Percentiles rank a stretch among this genome's conserved stretches.
Evolutionary conservation across 2,113 vertebrate species (phyloP).

Genomic region (Mormyrus iriodes): DNA sequence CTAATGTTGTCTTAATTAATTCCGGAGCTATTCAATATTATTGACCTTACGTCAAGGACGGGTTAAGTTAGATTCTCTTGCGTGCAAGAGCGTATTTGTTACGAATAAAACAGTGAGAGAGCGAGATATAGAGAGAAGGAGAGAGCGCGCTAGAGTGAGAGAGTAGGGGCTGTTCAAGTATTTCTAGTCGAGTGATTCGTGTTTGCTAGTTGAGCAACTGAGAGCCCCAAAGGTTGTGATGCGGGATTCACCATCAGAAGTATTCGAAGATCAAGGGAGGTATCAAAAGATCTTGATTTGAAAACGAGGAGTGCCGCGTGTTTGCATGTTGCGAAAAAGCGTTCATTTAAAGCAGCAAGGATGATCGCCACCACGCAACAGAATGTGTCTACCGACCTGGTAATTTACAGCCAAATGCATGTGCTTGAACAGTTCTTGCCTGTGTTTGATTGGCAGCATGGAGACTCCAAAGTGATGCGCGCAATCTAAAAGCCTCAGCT

Average conservation of each 20-base stretch:
- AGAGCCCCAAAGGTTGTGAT: slow-evolving; percentile 30
- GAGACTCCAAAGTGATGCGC: not conserved
- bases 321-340: slow-evolving; percentile 6
- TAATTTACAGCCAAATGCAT: slow-evolving; percentile 42
- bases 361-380: slow-evolving; percentile 75
- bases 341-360: slow-evolving; percentile 42
- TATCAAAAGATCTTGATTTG: slow-evolving; percentile 16
- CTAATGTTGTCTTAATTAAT: slow-evolving; percentile 40
- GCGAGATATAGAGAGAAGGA: slow-evolving; percentile 16
- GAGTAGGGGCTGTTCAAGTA: not conserved
- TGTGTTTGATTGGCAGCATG: slow-evolving; percentile 7
- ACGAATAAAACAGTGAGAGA: not conserved
- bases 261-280: slow-evolving; percentile 48
- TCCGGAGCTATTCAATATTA: slow-evolving; percentile 38
- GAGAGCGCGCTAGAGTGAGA: slow-evolving; percentile 19
- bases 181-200: slow-evolving; percentile 21
- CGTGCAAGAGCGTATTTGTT: not conserved
- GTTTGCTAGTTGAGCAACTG: slow-evolving; percentile 4
- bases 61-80: slow-evolving; percentile 8
- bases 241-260: slow-evolving; percentile 50
- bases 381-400: slow-evolving; percentile 68
- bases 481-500: not conserved
- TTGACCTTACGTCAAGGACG: slow-evolving; percentile 26
- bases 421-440: slow-evolving; percentile 1
- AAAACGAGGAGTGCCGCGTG: slow-evolving; percentile 3